A percentile compares a stretch with the other conserved stretches of the same genome.
phyloP scores from a whole-genome alignment of 2,888 invertebrate species.

The Microplitis deprimator region DNA sequence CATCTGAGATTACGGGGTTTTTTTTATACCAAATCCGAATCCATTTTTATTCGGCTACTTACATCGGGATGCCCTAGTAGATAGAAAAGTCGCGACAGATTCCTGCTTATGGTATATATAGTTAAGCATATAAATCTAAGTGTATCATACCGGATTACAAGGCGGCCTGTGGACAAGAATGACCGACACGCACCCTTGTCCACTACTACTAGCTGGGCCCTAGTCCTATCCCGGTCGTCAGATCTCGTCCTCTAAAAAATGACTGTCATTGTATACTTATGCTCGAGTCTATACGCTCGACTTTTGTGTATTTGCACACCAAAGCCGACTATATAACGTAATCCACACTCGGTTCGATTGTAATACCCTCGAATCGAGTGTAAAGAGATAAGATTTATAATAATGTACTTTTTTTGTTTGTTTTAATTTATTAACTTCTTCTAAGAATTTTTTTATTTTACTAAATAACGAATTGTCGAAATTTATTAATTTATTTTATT shows the following conservation, averaged over 20 bases:
- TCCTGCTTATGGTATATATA: too few species aligned
- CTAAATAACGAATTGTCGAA: background rate
- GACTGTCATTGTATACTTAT: constrained; percentile 21
- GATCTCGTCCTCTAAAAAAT: constrained; percentile 30
- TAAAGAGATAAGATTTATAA: background rate
- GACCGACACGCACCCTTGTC: constrained; percentile 56
- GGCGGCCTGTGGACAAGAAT: constrained; percentile 59
- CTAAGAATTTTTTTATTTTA: background rate
- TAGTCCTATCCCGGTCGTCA: background rate
- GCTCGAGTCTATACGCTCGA: constrained; percentile 12
- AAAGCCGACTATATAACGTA: background rate
- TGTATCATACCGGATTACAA: constrained; percentile 69
- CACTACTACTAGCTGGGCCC: constrained; percentile 28
- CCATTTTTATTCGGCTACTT: background rate
- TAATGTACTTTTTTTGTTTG: constrained; percentile 15
- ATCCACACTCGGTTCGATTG: background rate
- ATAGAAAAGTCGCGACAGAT: constrained; percentile 25
- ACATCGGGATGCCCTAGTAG: background rate
- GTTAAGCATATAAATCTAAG: constrained; percentile 51
- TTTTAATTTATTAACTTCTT: constrained; percentile 4
- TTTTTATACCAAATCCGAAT: constrained; percentile 28
- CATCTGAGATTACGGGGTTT: constrained; percentile 67
- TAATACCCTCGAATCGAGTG: constrained; percentile 6
- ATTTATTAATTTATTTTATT: constrained; percentile 1
- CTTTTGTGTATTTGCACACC: constrained; percentile 17